Conservation (phyloP, 2,888 invertebrate species). For the Caenorhabditis sp. region DNA sequence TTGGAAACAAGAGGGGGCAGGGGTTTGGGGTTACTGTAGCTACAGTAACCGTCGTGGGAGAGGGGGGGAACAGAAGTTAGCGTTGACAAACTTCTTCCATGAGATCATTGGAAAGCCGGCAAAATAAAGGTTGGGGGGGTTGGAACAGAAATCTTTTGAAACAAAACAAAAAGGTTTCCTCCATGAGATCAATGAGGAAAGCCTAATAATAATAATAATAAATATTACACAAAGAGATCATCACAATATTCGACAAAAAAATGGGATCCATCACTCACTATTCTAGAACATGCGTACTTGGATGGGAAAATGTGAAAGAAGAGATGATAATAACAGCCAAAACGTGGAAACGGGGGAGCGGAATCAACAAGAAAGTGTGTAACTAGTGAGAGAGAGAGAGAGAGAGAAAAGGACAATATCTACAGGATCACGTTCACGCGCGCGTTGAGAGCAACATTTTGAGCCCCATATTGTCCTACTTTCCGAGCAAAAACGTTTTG, state of each 20-base stretch:
- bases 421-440: too few species aligned
- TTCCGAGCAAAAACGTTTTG: too few species aligned
- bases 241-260: too few species aligned
- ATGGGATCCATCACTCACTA: too few species aligned
- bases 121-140: not conserved
- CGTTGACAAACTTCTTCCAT: not conserved
- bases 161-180: not conserved
- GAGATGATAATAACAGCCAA: too few species aligned
- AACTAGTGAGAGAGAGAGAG: not conserved
- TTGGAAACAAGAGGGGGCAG: too few species aligned
- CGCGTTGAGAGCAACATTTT: too few species aligned
- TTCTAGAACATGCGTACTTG: constrained; percentile 12
- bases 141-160: not conserved
- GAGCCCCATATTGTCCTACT: too few species aligned
- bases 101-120: constrained; percentile 2
- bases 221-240: too few species aligned
- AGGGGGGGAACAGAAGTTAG: not conserved
- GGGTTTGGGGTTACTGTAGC: too few species aligned
- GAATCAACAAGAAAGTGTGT: constrained; percentile 4
- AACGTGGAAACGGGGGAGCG: not conserved
- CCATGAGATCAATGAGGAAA: constrained; percentile 21
- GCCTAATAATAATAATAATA: not conserved
- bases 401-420: not conserved
- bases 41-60: too few species aligned
- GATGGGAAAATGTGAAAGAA: too few species aligned